These are phyloP conservation scores for Natrix natrix DNA, from an alignment of 2,797 vertebrate genomes.

Conservation along the genomic window DNA sequence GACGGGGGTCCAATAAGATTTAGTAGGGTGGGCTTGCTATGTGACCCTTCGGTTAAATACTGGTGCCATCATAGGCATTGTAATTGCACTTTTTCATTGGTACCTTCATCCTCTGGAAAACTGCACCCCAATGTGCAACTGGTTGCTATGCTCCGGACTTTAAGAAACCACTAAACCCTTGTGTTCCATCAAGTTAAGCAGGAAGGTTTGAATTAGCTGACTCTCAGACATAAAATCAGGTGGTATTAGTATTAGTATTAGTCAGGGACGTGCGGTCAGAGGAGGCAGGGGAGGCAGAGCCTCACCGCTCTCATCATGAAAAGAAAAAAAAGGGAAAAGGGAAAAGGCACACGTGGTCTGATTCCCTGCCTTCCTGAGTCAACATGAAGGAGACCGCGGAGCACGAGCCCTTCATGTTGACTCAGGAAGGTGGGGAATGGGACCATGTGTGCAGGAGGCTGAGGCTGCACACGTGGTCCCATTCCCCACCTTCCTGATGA, in stretches of 20 bases:
- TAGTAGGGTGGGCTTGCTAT: background rate
- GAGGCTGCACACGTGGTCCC: no score
- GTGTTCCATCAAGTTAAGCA: background rate
- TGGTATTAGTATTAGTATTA: background rate
- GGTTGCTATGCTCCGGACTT: background rate
- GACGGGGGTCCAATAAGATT: background rate
- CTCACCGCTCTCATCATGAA: no score
- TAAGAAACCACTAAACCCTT: background rate
- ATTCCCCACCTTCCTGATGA: no score
- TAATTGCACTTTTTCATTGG: background rate
- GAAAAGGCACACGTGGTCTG: no score
- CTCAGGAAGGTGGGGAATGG: no score
- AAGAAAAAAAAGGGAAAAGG: no score
- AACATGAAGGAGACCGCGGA: no score
- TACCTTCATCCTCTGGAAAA: background rate
- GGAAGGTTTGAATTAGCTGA: background rate
- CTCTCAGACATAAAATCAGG: background rate
- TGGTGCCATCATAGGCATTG: background rate
- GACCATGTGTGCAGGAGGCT: no score
- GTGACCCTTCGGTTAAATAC: background rate
- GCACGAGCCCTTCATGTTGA: no score
- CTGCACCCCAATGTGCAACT: background rate
- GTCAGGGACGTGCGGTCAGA: no score
- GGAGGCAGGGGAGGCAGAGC: no score
- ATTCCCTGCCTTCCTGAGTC: no score